Conservation (phyloP, 2,113 vertebrate species). For the Calonectris borealis region DNA sequence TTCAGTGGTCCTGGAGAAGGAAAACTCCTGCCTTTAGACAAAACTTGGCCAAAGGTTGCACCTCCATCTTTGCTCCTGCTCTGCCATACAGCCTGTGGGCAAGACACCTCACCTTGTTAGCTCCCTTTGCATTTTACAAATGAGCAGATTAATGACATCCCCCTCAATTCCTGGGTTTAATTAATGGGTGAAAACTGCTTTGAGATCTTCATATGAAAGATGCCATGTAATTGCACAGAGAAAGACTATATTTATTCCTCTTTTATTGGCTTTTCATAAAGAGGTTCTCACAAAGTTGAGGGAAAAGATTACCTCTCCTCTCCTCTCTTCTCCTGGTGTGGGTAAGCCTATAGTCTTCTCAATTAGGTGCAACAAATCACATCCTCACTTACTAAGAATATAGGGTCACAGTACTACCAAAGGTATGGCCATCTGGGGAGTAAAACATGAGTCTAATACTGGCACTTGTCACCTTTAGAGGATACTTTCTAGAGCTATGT, state of each 20-base stretch:
- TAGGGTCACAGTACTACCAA: background rate
- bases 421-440: background rate
- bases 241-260: background rate
- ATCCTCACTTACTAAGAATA: background rate
- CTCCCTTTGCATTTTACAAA: background rate
- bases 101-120: background rate
- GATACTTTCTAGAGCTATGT: background rate
- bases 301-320: too few species aligned
- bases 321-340: background rate
- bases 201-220: background rate
- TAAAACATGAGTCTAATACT: background rate
- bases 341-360: background rate
- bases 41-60: background rate
- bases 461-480: background rate
- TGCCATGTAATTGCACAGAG: background rate
- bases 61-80: background rate
- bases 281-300: background rate
- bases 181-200: background rate
- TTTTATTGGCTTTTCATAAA: background rate
- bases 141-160: background rate
- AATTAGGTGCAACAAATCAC: background rate
- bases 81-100: background rate
- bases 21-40: background rate
- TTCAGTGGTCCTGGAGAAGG: background rate
- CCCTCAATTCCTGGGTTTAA: background rate